phyloP scores from a whole-genome alignment of 2,113 vertebrate genomes.

The Macroglossus sobrinus region DNA sequence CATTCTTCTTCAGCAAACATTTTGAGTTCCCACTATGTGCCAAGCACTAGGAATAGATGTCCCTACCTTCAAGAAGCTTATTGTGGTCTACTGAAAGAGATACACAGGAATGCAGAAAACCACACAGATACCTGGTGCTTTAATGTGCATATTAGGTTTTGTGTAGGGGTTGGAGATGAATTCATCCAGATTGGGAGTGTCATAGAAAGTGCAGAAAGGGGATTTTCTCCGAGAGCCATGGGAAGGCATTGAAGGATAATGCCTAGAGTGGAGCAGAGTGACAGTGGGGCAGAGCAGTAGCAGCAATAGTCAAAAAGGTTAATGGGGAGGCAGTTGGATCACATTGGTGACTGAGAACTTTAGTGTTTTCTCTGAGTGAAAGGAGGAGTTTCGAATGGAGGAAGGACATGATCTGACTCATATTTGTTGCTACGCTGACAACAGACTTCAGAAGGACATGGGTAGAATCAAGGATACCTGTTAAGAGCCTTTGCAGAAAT shows the following conservation, averaged over 20 bases:
- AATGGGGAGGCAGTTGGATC: background rate
- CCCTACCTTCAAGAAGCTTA: background rate
- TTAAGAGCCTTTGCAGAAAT: background rate
- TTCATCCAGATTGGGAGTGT: background rate
- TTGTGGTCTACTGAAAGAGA: background rate
- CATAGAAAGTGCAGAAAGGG: background rate
- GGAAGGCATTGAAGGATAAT: background rate
- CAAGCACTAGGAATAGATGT: background rate
- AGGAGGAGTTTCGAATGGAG: background rate
- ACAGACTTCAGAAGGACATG: background rate
- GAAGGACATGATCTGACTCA: background rate
- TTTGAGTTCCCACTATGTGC: background rate
- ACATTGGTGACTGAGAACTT: background rate
- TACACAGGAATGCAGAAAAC: background rate
- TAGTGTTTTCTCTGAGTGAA: background rate
- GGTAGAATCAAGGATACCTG: background rate
- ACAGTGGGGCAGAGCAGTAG: background rate
- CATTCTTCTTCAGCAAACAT: background rate
- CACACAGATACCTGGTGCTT: background rate
- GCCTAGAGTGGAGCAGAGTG: too few relatives aligned
- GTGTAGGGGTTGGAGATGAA: background rate
- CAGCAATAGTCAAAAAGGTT: background rate
- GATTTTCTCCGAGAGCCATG: background rate
- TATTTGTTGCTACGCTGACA: background rate
- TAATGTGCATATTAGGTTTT: background rate